Percentiles rank a stretch among this genome's conserved stretches.
Evolutionary conservation across 64 coral and sea anemone genomes (phyloP).

Genomic region (Hydrozoanthus tunicans): DNA sequence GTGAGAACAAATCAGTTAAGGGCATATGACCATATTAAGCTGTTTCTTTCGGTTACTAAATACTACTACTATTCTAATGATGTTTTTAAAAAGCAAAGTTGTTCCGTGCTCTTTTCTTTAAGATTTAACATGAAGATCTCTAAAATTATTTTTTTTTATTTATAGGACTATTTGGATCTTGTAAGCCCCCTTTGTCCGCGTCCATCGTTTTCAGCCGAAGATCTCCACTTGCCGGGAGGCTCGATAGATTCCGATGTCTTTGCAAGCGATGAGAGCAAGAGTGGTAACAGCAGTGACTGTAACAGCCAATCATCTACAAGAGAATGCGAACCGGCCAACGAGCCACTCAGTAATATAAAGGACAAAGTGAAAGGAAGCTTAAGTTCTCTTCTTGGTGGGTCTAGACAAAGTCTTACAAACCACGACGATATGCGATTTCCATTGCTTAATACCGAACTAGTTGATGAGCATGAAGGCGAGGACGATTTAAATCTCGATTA

Average conservation of each 20-base stretch:
- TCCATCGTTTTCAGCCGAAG: constrained; percentile 71
- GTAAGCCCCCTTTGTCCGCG: constrained; percentile 73
- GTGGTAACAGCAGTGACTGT: constrained; percentile 37
- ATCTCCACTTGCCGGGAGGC: constrained; percentile 26
- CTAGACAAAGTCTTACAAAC: constrained; percentile 39
- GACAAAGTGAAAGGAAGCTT: constrained; percentile 43
- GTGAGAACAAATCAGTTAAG: too few species aligned
- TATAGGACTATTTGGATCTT: constrained; percentile 88
- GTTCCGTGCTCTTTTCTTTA: neutral
- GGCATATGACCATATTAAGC: too few species aligned
- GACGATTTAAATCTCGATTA: constrained; percentile 26
- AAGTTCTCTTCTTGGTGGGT: constrained; percentile 33
- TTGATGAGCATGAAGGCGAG: constrained; percentile 24
- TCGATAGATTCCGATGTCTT: constrained; percentile 26
- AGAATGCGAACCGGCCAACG: neutral
- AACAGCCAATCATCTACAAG: neutral
- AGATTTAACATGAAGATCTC: neutral
- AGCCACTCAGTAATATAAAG: neutral
- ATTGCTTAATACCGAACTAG: constrained; percentile 48
- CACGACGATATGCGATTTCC: constrained; percentile 16
- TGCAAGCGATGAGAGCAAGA: constrained; percentile 38
- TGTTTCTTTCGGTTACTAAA: too few species aligned
- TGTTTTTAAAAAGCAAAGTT: too few species aligned
- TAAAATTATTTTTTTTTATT: neutral
- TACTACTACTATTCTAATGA: too few species aligned